Percentiles rank a stretch among this genome's conserved stretches.
Conservation (phyloP, 2,113 vertebrate species). For the Myotis davidii region DNA sequence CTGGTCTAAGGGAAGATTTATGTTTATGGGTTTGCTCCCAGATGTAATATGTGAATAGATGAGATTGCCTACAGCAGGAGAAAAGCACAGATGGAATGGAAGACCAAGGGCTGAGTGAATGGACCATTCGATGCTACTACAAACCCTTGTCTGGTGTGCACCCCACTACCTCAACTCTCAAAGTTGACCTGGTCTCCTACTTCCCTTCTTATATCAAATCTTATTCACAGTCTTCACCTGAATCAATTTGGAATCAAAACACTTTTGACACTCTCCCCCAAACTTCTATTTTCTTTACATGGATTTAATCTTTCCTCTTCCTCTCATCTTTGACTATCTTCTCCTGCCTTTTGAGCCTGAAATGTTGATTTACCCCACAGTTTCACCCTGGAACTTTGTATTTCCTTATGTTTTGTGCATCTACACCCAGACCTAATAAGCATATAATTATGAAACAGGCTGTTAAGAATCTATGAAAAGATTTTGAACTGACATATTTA, state of each 20-base stretch:
- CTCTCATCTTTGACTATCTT: neutral
- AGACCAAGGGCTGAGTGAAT: neutral
- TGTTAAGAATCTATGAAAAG: neutral
- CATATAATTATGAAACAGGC: neutral
- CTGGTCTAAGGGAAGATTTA: neutral
- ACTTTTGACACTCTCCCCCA: neutral
- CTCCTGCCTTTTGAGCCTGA: neutral
- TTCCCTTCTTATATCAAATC: neutral
- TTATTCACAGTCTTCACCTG: neutral
- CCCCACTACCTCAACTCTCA: neutral
- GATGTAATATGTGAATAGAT: neutral
- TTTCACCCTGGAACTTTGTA: neutral
- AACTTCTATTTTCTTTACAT: neutral
- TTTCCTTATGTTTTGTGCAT: neutral
- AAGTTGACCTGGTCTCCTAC: neutral
- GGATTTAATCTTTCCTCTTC: neutral
- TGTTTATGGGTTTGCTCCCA: neutral
- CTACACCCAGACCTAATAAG: neutral
- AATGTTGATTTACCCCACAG: neutral
- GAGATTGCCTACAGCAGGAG: neutral
- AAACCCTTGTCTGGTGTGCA: neutral
- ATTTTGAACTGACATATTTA: neutral
- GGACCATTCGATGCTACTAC: neutral
- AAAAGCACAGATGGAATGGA: neutral
- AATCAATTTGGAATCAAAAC: neutral